A percentile compares a stretch with the other conserved stretches of the same genome.
These are phyloP conservation scores for Aporophyla lueneburgensis DNA, from an alignment of 2,888 invertebrate genomes.

Conservation along the genomic window DNA sequence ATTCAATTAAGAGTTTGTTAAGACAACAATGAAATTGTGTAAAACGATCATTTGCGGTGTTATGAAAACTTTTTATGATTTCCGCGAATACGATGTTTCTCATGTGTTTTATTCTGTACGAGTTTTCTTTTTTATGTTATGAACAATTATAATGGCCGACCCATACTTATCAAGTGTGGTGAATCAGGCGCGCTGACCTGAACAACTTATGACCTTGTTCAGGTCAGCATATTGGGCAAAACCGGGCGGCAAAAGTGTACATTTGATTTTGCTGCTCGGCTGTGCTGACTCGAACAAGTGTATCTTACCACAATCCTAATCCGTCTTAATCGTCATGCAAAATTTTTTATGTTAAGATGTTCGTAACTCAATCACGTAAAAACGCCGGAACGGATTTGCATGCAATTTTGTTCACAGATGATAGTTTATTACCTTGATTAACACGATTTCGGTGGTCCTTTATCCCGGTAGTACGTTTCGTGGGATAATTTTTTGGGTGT, in stretches of 20 bases:
- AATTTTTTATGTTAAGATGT: too few species aligned
- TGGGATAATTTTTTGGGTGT: too few species aligned
- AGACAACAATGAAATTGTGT: conserved; percentile 25
- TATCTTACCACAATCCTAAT: background rate
- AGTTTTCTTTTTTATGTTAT: conserved; percentile 1
- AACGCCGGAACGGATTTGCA: too few species aligned
- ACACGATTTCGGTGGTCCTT: too few species aligned
- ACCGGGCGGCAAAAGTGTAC: too few species aligned
- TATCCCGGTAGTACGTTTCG: too few species aligned
- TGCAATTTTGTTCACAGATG: too few species aligned
- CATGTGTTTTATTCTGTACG: conserved; percentile 24
- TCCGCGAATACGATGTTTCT: conserved; percentile 12
- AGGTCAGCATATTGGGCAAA: too few species aligned
- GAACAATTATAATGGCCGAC: conserved; percentile 1
- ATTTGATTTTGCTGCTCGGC: background rate
- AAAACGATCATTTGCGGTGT: background rate
- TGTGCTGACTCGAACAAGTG: background rate
- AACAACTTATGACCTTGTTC: too few species aligned
- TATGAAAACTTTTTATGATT: conserved; percentile 19
- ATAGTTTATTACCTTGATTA: too few species aligned
- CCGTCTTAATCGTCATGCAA: too few species aligned
- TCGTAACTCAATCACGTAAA: too few species aligned
- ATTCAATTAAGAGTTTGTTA: background rate
- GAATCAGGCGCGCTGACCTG: background rate
- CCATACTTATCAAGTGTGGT: background rate